Conservation (phyloP, 2,113 vertebrate genomes). For the Mustela lutreola region DNA sequence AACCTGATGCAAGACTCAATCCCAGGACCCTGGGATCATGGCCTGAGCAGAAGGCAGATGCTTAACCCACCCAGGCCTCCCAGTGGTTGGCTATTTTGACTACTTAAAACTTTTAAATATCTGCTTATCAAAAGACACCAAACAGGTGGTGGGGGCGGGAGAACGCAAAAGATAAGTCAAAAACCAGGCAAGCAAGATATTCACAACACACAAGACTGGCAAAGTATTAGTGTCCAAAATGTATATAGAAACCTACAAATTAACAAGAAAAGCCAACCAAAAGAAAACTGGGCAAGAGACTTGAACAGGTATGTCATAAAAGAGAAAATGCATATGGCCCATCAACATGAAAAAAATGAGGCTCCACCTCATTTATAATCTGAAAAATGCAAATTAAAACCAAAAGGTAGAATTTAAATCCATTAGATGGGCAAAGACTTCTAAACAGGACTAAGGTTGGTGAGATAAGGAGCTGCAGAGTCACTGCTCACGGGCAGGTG, state of each 20-base stretch:
- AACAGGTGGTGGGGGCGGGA: too few relatives aligned
- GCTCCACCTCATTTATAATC: neutral
- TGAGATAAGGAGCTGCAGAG: neutral
- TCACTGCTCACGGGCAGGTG: neutral
- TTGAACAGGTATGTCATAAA: neutral
- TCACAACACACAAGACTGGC: neutral
- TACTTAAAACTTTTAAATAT: slow-evolving; percentile 1
- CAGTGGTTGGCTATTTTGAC: slow-evolving; percentile 13
- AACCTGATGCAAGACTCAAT: too few relatives aligned
- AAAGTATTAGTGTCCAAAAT: neutral
- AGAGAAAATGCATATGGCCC: neutral
- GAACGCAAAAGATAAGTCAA: neutral
- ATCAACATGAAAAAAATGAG: neutral
- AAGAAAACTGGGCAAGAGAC: neutral
- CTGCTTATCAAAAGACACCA: neutral
- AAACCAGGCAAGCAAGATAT: neutral
- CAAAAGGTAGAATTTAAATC: neutral
- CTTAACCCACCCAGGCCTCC: too few relatives aligned
- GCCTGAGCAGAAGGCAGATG: too few relatives aligned
- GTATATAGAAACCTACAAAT: neutral
- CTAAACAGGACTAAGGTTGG: neutral
- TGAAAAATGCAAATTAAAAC: neutral
- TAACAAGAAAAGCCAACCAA: neutral
- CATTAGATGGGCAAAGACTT: neutral
- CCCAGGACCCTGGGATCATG: too few relatives aligned